A percentile compares a stretch with the other conserved stretches of the same genome.
Evolutionary conservation across 2,113 vertebrate genomes (phyloP).

Genomic region (Pteruthius melanotis): DNA sequence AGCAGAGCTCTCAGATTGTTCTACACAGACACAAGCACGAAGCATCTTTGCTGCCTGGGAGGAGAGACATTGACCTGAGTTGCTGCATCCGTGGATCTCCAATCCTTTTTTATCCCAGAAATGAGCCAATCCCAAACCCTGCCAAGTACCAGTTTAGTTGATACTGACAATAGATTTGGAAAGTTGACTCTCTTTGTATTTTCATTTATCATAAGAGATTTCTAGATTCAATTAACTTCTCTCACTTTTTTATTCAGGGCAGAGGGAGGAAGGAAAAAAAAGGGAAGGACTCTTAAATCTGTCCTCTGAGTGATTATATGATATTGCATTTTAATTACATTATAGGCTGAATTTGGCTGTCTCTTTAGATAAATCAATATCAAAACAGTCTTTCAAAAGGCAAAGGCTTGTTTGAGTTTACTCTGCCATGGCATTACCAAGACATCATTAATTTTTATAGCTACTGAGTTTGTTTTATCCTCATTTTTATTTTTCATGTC

Average conservation of each 20-base stretch:
- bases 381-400: slow-evolving; percentile 58
- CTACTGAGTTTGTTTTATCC: slow-evolving; percentile 32
- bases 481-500: slow-evolving; percentile 36
- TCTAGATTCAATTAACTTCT: slow-evolving; percentile 18
- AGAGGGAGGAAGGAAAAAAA: not conserved
- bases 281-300: not conserved
- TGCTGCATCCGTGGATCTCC: not conserved
- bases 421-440: slow-evolving; percentile 26
- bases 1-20: not conserved
- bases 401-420: slow-evolving; percentile 33
- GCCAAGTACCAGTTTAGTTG: not conserved
- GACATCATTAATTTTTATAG: slow-evolving; percentile 57
- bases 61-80: not conserved
- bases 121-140: not conserved
- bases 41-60: not conserved
- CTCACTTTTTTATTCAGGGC: not conserved
- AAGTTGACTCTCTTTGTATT: not conserved
- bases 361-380: slow-evolving; percentile 42
- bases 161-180: not conserved
- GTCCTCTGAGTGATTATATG: slow-evolving; percentile 6
- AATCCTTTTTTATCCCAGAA: not conserved
- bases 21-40: not conserved
- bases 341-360: slow-evolving; percentile 16
- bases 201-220: not conserved
- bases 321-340: slow-evolving; percentile 57